Percentiles rank a stretch among this genome's conserved stretches.
phyloP scores from a whole-genome alignment of 1,140 invertebrate species.

The Radopholus similis region DNA sequence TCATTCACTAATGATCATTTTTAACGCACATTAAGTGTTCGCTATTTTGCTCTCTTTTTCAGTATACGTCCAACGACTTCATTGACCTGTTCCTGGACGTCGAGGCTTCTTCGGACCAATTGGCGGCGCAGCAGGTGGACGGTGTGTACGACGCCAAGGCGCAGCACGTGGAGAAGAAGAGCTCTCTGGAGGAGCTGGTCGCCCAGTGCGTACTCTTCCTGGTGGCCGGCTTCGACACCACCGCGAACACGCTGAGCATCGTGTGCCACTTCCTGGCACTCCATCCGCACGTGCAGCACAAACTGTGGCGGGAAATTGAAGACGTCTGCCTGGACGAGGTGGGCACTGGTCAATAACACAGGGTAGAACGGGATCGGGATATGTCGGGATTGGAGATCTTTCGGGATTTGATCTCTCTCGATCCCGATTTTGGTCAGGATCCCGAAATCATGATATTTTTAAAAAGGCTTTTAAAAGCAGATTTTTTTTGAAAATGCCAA shows the following conservation, averaged over 20 bases:
- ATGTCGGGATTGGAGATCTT: no score
- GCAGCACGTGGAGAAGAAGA: constrained; percentile 34
- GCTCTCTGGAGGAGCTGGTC: constrained; percentile 62
- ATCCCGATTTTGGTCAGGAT: no score
- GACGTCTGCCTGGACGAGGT: constrained; percentile 61
- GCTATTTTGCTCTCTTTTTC: no score
- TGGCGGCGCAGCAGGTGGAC: neutral
- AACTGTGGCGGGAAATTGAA: constrained; percentile 60
- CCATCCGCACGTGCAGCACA: constrained; percentile 67
- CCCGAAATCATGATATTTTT: no score
- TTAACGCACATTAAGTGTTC: no score
- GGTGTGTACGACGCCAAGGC: constrained; percentile 17
- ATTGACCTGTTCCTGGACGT: constrained; percentile 44
- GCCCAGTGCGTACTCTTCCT: constrained; percentile 63
- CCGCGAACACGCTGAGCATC: constrained; percentile 70
- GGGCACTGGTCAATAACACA: no score
- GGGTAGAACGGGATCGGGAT: no score
- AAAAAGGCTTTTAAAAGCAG: no score
- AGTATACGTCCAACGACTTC: constrained; percentile 33
- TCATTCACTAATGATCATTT: no score
- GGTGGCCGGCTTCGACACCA: constrained; percentile 70
- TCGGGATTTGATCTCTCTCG: no score
- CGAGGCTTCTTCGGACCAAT: neutral
- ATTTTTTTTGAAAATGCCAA: no score
- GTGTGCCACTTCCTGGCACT: constrained; percentile 69